phyloP scores from a whole-genome alignment of 2,888 invertebrate genomes.

The Troides oblongomaculatus region DNA sequence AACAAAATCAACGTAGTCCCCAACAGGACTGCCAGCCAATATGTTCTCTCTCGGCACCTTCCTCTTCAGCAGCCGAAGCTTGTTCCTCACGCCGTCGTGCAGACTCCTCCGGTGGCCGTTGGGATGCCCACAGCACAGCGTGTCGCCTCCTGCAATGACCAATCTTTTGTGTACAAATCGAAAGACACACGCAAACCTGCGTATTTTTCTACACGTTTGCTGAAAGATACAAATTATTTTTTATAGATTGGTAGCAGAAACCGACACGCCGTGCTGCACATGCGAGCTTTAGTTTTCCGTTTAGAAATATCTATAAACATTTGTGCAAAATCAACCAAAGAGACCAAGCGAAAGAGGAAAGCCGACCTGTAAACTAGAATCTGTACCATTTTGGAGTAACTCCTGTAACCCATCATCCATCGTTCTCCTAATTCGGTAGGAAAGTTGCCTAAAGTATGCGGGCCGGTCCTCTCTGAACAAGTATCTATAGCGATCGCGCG shows the following conservation, averaged over 20 bases:
- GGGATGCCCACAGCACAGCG: constrained; percentile 52
- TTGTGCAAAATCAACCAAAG: not conserved
- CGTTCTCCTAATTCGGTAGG: constrained; percentile 60
- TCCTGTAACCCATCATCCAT: constrained; percentile 62
- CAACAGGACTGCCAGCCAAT: constrained; percentile 48
- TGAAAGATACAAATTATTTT: constrained; percentile 36
- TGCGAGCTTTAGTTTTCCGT: not conserved
- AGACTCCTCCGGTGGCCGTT: constrained; percentile 63
- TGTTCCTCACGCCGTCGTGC: constrained; percentile 56
- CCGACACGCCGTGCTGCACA: constrained; percentile 14
- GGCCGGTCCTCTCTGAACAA: constrained; percentile 59
- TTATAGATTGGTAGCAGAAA: constrained; percentile 33
- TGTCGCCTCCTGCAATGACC: constrained; percentile 73
- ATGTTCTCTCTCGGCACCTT: constrained; percentile 64
- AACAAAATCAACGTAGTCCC: constrained; percentile 68
- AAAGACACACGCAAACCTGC: constrained; percentile 29
- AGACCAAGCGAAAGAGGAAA: constrained; percentile 1
- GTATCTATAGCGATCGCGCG: constrained; percentile 46
- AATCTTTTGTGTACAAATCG: constrained; percentile 50
- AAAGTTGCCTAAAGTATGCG: constrained; percentile 56
- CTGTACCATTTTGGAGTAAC: constrained; percentile 56
- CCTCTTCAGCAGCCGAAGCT: constrained; percentile 52
- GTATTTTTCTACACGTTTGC: not conserved
- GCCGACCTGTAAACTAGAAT: constrained; percentile 19
- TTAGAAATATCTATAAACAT: too few relatives aligned